Conservation (phyloP, 2,888 invertebrate species). For the Escarpia spicata region DNA sequence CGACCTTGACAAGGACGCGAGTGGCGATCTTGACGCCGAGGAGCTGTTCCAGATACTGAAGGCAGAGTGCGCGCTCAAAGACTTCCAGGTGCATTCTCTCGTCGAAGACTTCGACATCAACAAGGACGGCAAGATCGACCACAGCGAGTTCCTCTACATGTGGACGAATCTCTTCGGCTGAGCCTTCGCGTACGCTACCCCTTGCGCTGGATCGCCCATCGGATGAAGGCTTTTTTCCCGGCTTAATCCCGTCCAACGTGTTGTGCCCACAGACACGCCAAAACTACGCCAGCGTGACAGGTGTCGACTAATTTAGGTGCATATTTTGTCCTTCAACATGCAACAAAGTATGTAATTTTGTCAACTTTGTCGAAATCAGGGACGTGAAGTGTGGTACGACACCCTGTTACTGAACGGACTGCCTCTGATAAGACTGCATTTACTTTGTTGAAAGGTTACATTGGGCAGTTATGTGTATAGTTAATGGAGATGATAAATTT, state of each 20-base stretch:
- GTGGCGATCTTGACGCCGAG: slow-evolving; percentile 33
- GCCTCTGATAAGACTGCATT: too few relatives aligned
- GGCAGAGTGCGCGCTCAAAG: slow-evolving; percentile 28
- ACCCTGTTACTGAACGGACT: too few relatives aligned
- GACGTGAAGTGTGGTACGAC: too few relatives aligned
- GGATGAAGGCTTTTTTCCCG: neutral
- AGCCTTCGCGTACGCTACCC: neutral
- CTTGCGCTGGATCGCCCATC: neutral
- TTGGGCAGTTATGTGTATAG: too few relatives aligned
- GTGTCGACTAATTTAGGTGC: too few relatives aligned
- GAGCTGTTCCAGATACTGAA: slow-evolving; percentile 29
- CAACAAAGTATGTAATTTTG: too few relatives aligned
- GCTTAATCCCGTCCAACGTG: neutral
- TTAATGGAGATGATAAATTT: too few relatives aligned
- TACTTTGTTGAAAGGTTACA: too few relatives aligned
- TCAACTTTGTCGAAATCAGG: too few relatives aligned
- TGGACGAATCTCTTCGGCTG: slow-evolving; percentile 35
- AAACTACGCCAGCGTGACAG: too few relatives aligned
- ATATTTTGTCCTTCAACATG: too few relatives aligned
- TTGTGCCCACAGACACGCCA: too few relatives aligned
- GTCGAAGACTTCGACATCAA: slow-evolving; percentile 32
- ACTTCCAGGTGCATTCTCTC: slow-evolving; percentile 28
- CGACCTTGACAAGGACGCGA: slow-evolving; percentile 32
- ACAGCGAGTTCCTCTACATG: slow-evolving; percentile 32
- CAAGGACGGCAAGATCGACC: slow-evolving; percentile 29